Evolutionary conservation across 2,888 invertebrate species (phyloP).

Genomic region (Ennomos fuscantarius): DNA sequence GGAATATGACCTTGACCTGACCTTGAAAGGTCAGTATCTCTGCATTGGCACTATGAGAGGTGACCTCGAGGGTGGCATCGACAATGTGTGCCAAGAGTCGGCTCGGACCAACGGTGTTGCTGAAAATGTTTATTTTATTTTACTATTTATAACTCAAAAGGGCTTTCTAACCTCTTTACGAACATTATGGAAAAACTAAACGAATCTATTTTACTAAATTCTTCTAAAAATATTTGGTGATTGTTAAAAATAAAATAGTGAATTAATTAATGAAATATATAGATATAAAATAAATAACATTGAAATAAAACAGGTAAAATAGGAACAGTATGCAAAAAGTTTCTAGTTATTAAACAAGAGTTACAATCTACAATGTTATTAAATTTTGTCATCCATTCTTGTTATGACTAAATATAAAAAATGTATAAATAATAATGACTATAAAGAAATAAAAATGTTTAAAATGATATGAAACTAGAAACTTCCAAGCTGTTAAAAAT

Average conservation of each 20-base stretch:
- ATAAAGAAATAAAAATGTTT: conserved; percentile 1
- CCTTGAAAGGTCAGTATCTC: conserved; percentile 59
- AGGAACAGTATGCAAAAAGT: conserved; percentile 12
- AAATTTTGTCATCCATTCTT: neutral
- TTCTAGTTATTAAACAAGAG: conserved; percentile 14
- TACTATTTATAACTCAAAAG: conserved; percentile 16
- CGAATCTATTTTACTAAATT: neutral
- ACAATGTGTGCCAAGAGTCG: conserved; percentile 82
- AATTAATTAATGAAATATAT: conserved; percentile 12
- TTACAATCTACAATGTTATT: conserved; percentile 1
- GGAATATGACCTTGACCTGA: conserved; percentile 57
- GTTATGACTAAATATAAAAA: neutral
- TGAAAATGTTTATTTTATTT: conserved; percentile 55
- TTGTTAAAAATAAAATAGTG: neutral
- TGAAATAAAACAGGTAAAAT: neutral
- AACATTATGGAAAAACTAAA: neutral
- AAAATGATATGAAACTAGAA: conserved; percentile 22
- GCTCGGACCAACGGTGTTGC: conserved; percentile 84
- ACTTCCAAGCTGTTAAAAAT: conserved; percentile 33
- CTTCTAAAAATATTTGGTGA: neutral
- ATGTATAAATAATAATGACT: neutral
- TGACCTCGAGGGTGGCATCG: conserved; percentile 81
- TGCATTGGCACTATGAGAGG: conserved; percentile 71
- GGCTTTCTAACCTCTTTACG: conserved; percentile 10
- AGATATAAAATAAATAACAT: conserved; percentile 8